Evolutionary conservation across 2,113 vertebrate genomes (phyloP).

Genomic region (Mystacornis crossleyi): DNA sequence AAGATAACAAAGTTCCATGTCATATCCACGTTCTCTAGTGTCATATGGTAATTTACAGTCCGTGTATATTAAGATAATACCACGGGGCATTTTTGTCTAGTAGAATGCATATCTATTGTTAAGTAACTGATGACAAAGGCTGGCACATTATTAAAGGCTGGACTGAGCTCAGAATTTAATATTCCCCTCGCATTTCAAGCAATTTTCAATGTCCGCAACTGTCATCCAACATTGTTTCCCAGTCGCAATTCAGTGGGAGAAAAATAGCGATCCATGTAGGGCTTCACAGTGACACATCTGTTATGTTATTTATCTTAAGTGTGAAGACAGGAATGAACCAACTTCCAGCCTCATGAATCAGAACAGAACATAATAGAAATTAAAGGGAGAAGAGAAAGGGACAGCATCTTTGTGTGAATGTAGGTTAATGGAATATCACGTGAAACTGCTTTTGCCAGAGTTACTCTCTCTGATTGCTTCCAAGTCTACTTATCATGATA

Average conservation of each 20-base stretch:
- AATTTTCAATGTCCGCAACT: conserved; percentile 45
- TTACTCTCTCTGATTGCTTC: not conserved
- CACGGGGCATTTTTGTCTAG: not conserved
- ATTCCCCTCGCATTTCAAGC: not conserved
- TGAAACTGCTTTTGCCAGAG: not conserved
- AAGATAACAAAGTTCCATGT: not conserved
- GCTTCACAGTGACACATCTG: conserved; percentile 19
- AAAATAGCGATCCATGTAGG: conserved; percentile 39
- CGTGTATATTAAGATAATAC: not conserved
- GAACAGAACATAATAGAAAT: not conserved
- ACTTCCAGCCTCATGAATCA: conserved; percentile 17
- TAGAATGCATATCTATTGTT: conserved; percentile 8
- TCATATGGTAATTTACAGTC: not conserved
- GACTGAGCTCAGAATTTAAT: conserved; percentile 23
- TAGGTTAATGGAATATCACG: not conserved
- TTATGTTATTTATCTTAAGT: conserved; percentile 30
- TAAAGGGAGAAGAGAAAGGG: not conserved
- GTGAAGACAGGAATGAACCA: not conserved
- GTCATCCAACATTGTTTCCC: conserved; percentile 58
- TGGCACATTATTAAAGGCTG: conserved; percentile 40
- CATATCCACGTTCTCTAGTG: not conserved
- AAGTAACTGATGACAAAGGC: conserved; percentile 46
- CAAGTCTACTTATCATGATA: not conserved
- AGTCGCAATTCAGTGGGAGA: conserved; percentile 42
- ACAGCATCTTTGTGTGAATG: not conserved